A percentile compares a stretch with the other conserved stretches of the same genome.
phyloP scores from a whole-genome alignment of 2,113 vertebrate genomes.

The Aphelocoma coerulescens region DNA sequence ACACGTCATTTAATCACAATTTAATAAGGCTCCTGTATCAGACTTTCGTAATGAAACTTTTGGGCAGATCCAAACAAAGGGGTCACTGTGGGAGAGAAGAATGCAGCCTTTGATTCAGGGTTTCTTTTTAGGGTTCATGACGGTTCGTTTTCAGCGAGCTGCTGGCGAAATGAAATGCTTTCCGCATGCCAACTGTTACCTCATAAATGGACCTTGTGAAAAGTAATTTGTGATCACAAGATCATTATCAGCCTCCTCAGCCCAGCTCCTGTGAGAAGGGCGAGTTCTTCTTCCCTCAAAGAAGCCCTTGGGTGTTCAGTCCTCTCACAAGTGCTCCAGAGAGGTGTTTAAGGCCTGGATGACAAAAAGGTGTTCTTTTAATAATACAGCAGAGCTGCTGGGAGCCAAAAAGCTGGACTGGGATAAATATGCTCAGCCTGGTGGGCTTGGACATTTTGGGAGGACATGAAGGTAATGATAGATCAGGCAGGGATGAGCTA shows the following conservation, averaged over 20 bases:
- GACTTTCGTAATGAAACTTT: conserved; percentile 52
- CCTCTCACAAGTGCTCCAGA: background rate
- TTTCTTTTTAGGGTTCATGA: conserved; percentile 34
- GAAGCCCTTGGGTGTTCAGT: background rate
- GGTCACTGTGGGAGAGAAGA: conserved; percentile 61
- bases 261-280: background rate
- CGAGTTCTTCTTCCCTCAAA: background rate
- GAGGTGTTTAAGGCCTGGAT: background rate
- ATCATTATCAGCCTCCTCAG: conserved; percentile 36
- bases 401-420: background rate
- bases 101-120: conserved; percentile 39
- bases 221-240: conserved; percentile 49
- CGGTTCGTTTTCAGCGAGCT: conserved; percentile 18
- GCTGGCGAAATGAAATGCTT: conserved; percentile 10
- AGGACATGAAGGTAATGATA: background rate
- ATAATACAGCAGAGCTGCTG: background rate
- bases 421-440: background rate
- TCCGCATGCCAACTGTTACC: conserved; percentile 27
- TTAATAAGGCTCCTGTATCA: conserved; percentile 66
- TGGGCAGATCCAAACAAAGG: conserved; percentile 56
- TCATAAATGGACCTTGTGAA: conserved; percentile 49
- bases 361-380: background rate
- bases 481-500: background rate
- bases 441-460: background rate
- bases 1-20: conserved; percentile 54